Evolutionary conservation across 2,113 vertebrate genomes (phyloP).

Genomic region (Sigmodon hispidus): DNA sequence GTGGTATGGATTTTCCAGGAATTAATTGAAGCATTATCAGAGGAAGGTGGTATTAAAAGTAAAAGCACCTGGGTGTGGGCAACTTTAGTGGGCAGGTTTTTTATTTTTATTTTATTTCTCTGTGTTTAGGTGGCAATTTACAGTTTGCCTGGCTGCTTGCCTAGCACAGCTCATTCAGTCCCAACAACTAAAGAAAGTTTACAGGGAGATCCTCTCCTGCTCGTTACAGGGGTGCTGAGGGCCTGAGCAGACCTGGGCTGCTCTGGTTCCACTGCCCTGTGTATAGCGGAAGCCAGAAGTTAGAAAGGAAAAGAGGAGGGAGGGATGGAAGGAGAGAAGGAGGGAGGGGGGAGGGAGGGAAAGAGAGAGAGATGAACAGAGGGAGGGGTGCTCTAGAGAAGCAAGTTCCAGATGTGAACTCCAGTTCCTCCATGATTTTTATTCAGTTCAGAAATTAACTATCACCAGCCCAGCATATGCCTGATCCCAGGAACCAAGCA

Average conservation of each 20-base stretch:
- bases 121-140: background rate
- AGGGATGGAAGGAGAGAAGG: rapidly evolving
- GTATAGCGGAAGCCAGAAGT: background rate
- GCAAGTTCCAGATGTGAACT: background rate
- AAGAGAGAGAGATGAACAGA: rapidly evolving
- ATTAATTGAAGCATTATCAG: constrained; percentile 74
- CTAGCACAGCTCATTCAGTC: background rate
- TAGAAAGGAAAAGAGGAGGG: background rate
- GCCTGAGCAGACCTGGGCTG: background rate
- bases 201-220: background rate
- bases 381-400: background rate
- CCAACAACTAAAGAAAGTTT: background rate
- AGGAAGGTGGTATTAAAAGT: constrained; percentile 4
- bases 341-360: background rate
- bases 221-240: background rate
- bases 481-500: rapidly evolving
- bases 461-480: rapidly evolving
- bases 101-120: background rate
- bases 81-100: background rate
- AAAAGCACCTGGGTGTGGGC: background rate
- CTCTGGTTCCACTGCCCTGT: background rate
- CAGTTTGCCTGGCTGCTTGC: background rate
- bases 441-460: background rate
- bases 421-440: background rate
- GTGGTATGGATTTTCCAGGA: background rate